Percentiles rank a stretch among this genome's conserved stretches.
These are phyloP conservation scores for Leptodactylus fuscus DNA, from an alignment of 2,113 vertebrate genomes.

Conservation along the genomic window DNA sequence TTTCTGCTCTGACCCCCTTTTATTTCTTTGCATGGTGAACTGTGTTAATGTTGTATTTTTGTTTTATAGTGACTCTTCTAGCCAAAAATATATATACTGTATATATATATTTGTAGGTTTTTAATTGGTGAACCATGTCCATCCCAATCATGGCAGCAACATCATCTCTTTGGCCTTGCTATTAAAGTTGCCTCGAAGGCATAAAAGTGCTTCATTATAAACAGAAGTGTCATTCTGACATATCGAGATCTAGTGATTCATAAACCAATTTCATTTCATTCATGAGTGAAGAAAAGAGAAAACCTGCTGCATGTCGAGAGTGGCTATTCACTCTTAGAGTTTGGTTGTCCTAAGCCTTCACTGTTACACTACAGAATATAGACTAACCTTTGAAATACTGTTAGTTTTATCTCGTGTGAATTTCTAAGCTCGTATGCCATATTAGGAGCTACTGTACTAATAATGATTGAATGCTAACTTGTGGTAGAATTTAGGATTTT, in stretches of 20 bases:
- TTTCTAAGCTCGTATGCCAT: conserved; percentile 6
- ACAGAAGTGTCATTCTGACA: conserved; percentile 7
- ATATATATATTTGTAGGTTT: conserved; percentile 11
- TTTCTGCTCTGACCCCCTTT: conserved; percentile 28
- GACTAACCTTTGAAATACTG: conserved; percentile 29
- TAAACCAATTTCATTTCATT: neutral
- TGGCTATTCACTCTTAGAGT: conserved; percentile 6
- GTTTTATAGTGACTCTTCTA: conserved; percentile 1
- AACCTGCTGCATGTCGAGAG: conserved; percentile 18
- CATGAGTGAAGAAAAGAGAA: neutral
- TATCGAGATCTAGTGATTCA: neutral
- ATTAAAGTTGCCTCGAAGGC: conserved; percentile 7
- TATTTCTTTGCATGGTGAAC: conserved; percentile 45
- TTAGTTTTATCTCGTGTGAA: conserved; percentile 25
- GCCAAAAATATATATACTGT: too few relatives aligned
- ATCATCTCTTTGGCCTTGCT: conserved; percentile 23
- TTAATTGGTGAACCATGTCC: conserved; percentile 7
- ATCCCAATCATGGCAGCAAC: conserved; percentile 1
- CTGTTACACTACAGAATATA: conserved; percentile 47
- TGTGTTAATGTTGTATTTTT: conserved; percentile 29
- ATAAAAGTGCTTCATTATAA: conserved; percentile 9
- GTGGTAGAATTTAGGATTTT: neutral
- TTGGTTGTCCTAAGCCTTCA: neutral
- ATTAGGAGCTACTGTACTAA: neutral
- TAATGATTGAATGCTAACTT: neutral